A percentile compares a stretch with the other conserved stretches of the same genome.
Conservation (phyloP, 2,888 invertebrate genomes). For the Alsophila aescularia region DNA sequence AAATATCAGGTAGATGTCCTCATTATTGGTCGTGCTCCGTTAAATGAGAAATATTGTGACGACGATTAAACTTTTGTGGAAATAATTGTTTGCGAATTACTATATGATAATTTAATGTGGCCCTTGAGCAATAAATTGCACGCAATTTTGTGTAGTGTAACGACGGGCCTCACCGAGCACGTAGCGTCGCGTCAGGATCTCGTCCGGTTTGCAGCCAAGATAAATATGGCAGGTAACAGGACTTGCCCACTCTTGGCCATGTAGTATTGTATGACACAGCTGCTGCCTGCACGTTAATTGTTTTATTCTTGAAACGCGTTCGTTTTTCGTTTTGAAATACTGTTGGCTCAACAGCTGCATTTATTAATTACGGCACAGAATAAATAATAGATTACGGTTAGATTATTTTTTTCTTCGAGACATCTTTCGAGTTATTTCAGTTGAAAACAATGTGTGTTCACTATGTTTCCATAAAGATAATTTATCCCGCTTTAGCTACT, state of each 20-base stretch:
- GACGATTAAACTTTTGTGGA: constrained; percentile 60
- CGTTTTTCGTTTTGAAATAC: constrained; percentile 2
- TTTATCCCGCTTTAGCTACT: neutral
- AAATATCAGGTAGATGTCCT: neutral
- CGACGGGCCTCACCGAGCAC: constrained; percentile 26
- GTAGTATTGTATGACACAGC: constrained; percentile 47
- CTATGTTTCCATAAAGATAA: constrained; percentile 5
- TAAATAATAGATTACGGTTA: neutral
- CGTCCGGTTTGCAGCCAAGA: constrained; percentile 43
- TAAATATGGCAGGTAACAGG: constrained; percentile 60
- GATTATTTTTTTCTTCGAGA: too few relatives aligned
- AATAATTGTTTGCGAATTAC: constrained; percentile 73
- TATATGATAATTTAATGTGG: constrained; percentile 68
- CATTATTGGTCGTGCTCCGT: constrained; percentile 19
- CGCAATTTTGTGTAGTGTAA: constrained; percentile 60
- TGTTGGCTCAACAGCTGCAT: neutral
- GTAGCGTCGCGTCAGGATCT: neutral
- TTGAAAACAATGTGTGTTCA: too few relatives aligned
- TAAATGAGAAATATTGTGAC: constrained; percentile 44
- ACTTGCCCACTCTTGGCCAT: constrained; percentile 25
- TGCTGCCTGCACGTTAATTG: constrained; percentile 42
- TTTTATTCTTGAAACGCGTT: constrained; percentile 7
- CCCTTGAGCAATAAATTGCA: constrained; percentile 71
- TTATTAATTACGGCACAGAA: too few relatives aligned
- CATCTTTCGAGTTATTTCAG: too few relatives aligned